phyloP scores from a whole-genome alignment of 2,888 invertebrate species.

The Synanthedon tipuliformis region DNA sequence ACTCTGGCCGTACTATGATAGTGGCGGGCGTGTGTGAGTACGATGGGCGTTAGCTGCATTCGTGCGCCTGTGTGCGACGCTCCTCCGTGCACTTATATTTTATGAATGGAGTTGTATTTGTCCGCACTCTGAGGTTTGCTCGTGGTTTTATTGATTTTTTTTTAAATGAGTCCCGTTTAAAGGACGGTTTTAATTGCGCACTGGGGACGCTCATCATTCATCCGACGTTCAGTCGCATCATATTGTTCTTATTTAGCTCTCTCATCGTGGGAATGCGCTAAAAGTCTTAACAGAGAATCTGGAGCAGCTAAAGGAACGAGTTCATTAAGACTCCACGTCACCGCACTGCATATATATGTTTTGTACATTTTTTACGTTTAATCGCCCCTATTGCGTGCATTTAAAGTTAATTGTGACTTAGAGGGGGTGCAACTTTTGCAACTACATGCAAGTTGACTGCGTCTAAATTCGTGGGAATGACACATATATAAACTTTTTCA shows the following conservation, averaged over 20 bases:
- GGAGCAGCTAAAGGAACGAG: no score
- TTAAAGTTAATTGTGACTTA: no score
- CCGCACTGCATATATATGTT: no score
- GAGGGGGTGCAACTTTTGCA: no score
- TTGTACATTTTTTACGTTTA: no score
- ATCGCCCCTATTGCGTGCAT: no score
- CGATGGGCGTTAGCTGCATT: constrained; percentile 24
- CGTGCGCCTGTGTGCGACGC: constrained; percentile 17
- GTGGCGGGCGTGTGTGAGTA: constrained; percentile 32
- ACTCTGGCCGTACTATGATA: constrained; percentile 48
- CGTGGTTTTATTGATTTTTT: constrained; percentile 3
- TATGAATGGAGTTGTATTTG: constrained; percentile 44
- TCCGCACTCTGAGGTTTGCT: constrained; percentile 29
- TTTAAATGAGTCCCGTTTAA: not conserved
- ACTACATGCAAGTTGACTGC: no score
- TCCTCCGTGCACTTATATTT: constrained; percentile 28
- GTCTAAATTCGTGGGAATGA: no score
- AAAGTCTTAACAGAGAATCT: no score
- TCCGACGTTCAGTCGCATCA: not conserved
- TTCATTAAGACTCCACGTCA: no score
- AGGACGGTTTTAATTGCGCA: not conserved
- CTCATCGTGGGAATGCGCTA: no score
- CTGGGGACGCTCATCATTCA: not conserved
- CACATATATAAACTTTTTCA: no score
- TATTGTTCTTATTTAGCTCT: not conserved